These are phyloP conservation scores for Stomatorhinus walkeri DNA, from an alignment of 2,797 vertebrate species.

Conservation along the genomic window DNA sequence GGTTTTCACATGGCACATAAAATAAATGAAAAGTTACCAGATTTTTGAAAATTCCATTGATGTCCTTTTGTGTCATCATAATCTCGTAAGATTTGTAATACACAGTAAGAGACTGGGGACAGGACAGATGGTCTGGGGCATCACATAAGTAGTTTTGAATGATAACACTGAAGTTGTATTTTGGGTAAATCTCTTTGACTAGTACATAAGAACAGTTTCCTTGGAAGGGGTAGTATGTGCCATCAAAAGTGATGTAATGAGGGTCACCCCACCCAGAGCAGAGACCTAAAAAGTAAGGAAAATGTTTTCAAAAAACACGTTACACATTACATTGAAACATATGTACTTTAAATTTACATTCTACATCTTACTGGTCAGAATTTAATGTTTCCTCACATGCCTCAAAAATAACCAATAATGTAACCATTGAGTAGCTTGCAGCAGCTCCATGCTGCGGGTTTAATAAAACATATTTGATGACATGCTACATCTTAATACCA, in stretches of 20 bases:
- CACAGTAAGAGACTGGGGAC: conserved; percentile 63
- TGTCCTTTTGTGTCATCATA: conserved; percentile 50
- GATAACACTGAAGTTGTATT: conserved; percentile 61
- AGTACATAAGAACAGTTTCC: conserved; percentile 80
- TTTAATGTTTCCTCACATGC: background rate
- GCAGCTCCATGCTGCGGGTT: background rate
- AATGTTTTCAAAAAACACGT: background rate
- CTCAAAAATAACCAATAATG: background rate
- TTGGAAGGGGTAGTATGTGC: conserved; percentile 62
- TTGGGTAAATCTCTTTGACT: conserved; percentile 67
- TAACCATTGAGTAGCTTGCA: background rate
- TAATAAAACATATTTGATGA: background rate
- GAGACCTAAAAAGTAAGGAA: conserved; percentile 55
- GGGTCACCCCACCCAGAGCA: conserved; percentile 80
- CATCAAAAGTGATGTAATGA: conserved; percentile 81
- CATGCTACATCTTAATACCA: background rate
- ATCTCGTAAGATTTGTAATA: conserved; percentile 68
- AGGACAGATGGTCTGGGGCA: conserved; percentile 37
- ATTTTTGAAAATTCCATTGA: conserved; percentile 38
- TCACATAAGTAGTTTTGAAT: conserved; percentile 71
- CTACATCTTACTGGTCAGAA: background rate
- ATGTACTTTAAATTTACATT: background rate
- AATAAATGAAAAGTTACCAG: conserved; percentile 40
- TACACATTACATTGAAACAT: background rate
- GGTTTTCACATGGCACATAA: background rate